Evolutionary conservation across 1,140 invertebrate genomes (phyloP).

Genomic region (Lordiphosa stackelbergi): DNA sequence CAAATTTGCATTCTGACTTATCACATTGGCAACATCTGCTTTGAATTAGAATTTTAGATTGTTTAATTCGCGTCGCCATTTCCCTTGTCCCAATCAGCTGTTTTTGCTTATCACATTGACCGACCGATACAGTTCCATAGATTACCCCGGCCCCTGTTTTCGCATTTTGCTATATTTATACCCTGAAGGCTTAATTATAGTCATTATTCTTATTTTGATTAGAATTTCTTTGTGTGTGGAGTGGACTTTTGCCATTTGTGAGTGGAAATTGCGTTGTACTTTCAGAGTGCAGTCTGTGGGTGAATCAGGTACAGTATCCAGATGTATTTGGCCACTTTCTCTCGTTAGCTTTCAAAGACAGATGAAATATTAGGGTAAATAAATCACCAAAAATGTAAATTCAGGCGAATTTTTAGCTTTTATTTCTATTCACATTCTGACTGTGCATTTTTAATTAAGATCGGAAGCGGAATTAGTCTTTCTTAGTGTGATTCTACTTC

Average conservation of each 20-base stretch:
- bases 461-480: too few species aligned
- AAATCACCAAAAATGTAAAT: too few species aligned
- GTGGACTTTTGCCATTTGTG: slow-evolving; percentile 8
- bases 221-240: slow-evolving; percentile 31
- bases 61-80: slow-evolving; percentile 41
- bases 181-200: slow-evolving; percentile 8
- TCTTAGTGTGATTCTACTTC: too few species aligned
- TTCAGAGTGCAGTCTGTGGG: slow-evolving; percentile 11
- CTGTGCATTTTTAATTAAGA: too few species aligned
- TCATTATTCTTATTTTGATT: slow-evolving; percentile 16
- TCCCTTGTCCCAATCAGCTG: slow-evolving; percentile 41
- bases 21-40: slow-evolving; percentile 22
- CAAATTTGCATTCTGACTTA: slow-evolving; percentile 17
- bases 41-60: slow-evolving; percentile 21
- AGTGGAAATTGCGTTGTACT: slow-evolving; percentile 26
- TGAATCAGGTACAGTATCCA: too few species aligned
- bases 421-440: too few species aligned
- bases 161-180: slow-evolving; percentile 22
- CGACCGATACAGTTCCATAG: slow-evolving; percentile 43
- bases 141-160: slow-evolving; percentile 9
- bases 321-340: too few species aligned
- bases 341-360: too few species aligned
- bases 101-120: slow-evolving; percentile 58
- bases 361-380: too few species aligned
- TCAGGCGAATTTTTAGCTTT: too few species aligned